Percentiles rank a stretch among this genome's conserved stretches.
Conservation (phyloP, 2,797 vertebrate species). For the Australoheros facetus region DNA sequence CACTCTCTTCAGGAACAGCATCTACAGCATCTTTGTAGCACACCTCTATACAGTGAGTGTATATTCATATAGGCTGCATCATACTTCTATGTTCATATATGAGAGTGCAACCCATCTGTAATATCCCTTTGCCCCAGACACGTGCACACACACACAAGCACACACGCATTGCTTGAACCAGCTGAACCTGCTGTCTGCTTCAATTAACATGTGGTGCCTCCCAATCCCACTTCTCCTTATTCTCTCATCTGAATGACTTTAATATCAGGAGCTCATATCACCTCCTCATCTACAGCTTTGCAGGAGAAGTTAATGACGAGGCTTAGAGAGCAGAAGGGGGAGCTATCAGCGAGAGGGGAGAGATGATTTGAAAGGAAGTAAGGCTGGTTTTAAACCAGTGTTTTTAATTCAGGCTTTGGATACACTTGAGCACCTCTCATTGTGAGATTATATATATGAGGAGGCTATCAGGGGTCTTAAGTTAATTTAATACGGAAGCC, state of each 20-base stretch:
- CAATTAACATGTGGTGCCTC: slow-evolving; percentile 69
- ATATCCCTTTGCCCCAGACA: slow-evolving; percentile 5
- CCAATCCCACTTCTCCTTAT: slow-evolving; percentile 59
- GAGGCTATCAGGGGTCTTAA: slow-evolving; percentile 69
- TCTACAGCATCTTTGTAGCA: background rate
- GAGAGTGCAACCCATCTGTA: background rate
- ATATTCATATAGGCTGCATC: background rate
- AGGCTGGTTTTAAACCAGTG: slow-evolving; percentile 64
- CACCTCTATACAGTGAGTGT: background rate
- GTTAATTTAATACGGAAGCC: slow-evolving; percentile 74
- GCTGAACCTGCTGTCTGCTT: slow-evolving; percentile 55
- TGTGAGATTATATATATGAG: slow-evolving; percentile 78
- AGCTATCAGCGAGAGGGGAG: slow-evolving; percentile 75
- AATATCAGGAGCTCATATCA: slow-evolving; percentile 77
- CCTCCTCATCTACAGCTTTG: slow-evolving; percentile 74
- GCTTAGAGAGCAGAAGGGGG: slow-evolving; percentile 68
- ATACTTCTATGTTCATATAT: slow-evolving; percentile 3
- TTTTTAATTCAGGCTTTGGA: slow-evolving; percentile 82
- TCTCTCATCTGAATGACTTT: slow-evolving; percentile 76
- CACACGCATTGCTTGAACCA: slow-evolving; percentile 27
- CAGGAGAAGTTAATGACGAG: slow-evolving; percentile 80
- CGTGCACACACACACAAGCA: background rate
- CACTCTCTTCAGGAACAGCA: background rate
- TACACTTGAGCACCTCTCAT: slow-evolving; percentile 80
- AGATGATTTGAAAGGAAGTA: slow-evolving; percentile 76